A percentile compares a stretch with the other conserved stretches of the same genome.
Evolutionary conservation across 2,113 vertebrate species (phyloP).

Genomic region (Carollia perspicillata): DNA sequence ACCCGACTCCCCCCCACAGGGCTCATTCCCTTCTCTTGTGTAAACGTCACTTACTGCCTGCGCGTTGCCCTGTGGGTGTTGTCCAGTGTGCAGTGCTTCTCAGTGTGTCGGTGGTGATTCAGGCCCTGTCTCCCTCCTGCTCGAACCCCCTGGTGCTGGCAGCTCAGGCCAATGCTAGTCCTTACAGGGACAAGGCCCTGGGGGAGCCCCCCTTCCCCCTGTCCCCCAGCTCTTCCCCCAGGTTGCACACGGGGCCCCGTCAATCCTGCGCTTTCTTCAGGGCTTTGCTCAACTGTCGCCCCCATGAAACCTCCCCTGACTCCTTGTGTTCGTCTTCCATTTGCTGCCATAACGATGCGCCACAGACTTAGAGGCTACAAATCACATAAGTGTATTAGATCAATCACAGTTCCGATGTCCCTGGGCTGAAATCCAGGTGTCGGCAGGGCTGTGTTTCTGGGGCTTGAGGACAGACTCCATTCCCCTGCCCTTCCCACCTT

Average conservation of each 20-base stretch:
- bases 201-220: rapidly evolving
- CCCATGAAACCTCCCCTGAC: neutral
- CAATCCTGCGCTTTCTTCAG: neutral
- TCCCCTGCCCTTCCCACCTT: neutral
- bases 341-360: neutral
- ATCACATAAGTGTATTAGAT: neutral
- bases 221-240: neutral
- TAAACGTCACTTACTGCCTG: neutral
- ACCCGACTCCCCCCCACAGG: too few relatives aligned
- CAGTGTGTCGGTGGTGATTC: neutral
- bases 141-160: neutral
- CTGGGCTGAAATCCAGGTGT: neutral
- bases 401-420: neutral
- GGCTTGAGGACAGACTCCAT: neutral
- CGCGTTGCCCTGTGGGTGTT: neutral
- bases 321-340: neutral
- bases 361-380: too few relatives aligned
- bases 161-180: neutral
- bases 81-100: rapidly evolving
- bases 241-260: rapidly evolving
- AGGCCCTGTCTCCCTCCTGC: neutral
- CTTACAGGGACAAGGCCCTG: rapidly evolving
- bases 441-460: neutral
- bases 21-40: neutral
- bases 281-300: neutral